Evolutionary conservation across 1,140 invertebrate species (phyloP).

Genomic region (Stenopsyche tienmushanensis): DNA sequence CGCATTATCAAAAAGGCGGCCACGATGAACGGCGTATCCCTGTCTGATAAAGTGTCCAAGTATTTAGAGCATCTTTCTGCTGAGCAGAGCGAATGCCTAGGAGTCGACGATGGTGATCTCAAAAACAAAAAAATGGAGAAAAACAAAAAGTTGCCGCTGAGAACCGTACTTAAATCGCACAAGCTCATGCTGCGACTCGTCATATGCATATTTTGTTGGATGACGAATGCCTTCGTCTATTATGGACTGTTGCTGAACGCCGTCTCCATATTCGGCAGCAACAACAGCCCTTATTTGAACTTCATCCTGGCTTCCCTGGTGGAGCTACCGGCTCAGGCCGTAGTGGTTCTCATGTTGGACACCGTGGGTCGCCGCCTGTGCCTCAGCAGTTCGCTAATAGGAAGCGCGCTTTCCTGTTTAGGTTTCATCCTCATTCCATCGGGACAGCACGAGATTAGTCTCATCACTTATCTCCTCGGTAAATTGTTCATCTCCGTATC

Average conservation of each 20-base stretch:
- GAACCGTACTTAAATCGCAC: slow-evolving; percentile 47
- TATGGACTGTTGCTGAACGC: slow-evolving; percentile 67
- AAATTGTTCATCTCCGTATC: slow-evolving; percentile 58
- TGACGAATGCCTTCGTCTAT: slow-evolving; percentile 59
- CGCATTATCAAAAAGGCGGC: slow-evolving; percentile 63
- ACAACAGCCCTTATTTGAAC: slow-evolving; percentile 52
- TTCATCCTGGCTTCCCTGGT: slow-evolving; percentile 55
- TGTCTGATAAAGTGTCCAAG: slow-evolving; percentile 50
- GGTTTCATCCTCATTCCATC: slow-evolving; percentile 17
- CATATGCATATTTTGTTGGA: slow-evolving; percentile 56
- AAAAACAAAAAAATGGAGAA: not conserved
- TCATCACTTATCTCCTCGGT: slow-evolving; percentile 51
- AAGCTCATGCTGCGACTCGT: slow-evolving; percentile 51
- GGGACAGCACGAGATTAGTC: not conserved
- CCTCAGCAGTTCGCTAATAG: slow-evolving; percentile 48
- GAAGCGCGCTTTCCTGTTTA: slow-evolving; percentile 55
- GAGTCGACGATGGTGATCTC: not conserved
- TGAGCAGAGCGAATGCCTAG: not conserved
- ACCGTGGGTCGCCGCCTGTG: slow-evolving; percentile 52
- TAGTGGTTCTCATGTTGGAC: slow-evolving; percentile 53
- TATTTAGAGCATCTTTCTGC: slow-evolving; percentile 23
- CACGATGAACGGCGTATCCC: slow-evolving; percentile 64
- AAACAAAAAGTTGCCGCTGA: slow-evolving; percentile 42
- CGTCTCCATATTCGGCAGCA: slow-evolving; percentile 60
- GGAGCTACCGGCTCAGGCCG: slow-evolving; percentile 58